Base-by-base conservation (phyloP, 2,888 invertebrate species). In the Caradrina clavipalpis region DNA sequence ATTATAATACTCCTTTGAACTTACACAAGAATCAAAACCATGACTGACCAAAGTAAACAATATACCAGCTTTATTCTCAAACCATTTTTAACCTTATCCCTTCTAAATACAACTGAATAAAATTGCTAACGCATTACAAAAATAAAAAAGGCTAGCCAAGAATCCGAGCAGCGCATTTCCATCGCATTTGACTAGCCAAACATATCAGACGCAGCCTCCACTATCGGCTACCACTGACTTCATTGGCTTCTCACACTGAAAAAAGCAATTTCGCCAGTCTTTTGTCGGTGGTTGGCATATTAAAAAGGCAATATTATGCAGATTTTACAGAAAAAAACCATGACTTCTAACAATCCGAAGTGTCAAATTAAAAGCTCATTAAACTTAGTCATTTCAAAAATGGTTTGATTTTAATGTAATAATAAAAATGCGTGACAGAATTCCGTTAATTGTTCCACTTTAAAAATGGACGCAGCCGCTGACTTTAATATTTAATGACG, bases 171-270 rank as follows among this genome's bases (percentile, higher is more conserved):
- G 74, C 89, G 86, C 88, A 93, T 93, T 94, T 93, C 95, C 95
- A 95, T 95, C 91, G 93, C 93, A 95, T 95, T 95, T 95, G 95
- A 94, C 95, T 95, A 95, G 89, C 87, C 93, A 95, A 95, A 95
- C 94, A 93, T 93, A 94, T 94, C 92, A 92, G 90, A 82, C 87
- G 71, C 81, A 78, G 80, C 79, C 86, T 82, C 91, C 91, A 94
- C 95, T 94, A 94, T 94, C 91, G 90, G 84, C 86, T 86, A 76
- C 69, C 71, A 65, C 76, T 71, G 88, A 89, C 92, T 93, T 94
- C 95, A 94, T 93, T 93, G 94, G 90, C 92, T 94, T 86, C 88
- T 90, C 91, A 88, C 89, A 89, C 87, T 90, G 91, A 89, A 94
- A 94, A 95, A 95, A 93, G 91, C 94, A 95, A 94, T 94, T 93